A percentile compares a stretch with the other conserved stretches of the same genome.
Conservation (phyloP, 92 coral and sea anemone genomes). For the Muricea muricata region DNA sequence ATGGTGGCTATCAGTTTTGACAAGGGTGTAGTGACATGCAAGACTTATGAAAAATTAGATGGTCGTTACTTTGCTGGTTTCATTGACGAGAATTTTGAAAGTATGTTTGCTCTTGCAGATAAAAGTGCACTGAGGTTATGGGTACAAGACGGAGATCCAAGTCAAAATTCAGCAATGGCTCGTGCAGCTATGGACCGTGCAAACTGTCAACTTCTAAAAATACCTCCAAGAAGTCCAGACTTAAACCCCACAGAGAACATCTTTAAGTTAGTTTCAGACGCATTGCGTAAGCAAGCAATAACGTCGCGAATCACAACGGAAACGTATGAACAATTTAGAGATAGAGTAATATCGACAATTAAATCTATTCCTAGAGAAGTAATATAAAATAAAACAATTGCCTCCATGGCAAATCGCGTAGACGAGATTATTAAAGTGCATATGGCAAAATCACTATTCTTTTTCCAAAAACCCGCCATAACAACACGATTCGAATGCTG, state of each 20-base stretch:
- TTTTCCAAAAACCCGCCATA: too few relatives aligned
- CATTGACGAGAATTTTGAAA: constrained; percentile 51
- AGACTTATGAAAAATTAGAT: constrained; percentile 18
- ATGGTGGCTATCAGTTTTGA: constrained; percentile 32
- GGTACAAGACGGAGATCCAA: constrained; percentile 69
- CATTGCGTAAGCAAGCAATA: constrained; percentile 33
- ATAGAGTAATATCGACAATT: too few relatives aligned
- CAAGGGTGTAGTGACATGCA: constrained; percentile 11
- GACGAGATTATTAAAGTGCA: neutral
- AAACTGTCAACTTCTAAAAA: constrained; percentile 46
- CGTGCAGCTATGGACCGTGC: constrained; percentile 43
- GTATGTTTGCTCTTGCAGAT: constrained; percentile 9
- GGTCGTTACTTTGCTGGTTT: constrained; percentile 49
- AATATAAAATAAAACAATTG: constrained; percentile 45
- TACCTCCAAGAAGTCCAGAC: constrained; percentile 57
- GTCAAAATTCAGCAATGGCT: constrained; percentile 60
- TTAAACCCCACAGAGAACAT: constrained; percentile 58
- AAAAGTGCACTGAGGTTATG: constrained; percentile 40
- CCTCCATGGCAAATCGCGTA: neutral
- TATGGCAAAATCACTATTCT: too few relatives aligned
- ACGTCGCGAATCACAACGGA: neutral
- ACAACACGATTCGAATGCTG: too few relatives aligned
- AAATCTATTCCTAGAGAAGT: neutral
- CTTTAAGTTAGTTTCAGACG: constrained; percentile 11
- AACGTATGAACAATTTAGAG: too few relatives aligned